phyloP scores from a whole-genome alignment of 1,140 invertebrate genomes.

The Zaprionus gabonicus region DNA sequence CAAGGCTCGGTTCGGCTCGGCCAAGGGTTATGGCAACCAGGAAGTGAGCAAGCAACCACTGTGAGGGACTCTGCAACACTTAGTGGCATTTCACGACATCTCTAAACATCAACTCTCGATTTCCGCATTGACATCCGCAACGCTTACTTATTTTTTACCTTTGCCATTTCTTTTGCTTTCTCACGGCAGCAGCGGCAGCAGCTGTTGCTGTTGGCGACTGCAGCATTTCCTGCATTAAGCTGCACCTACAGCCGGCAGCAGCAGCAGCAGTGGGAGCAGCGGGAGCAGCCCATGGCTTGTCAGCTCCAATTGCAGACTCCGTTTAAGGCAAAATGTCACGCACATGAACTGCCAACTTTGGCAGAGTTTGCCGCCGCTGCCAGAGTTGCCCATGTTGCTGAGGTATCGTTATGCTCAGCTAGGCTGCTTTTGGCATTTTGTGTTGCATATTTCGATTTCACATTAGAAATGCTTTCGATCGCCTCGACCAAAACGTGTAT shows the following conservation, averaged over 20 bases:
- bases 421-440: conserved; percentile 63
- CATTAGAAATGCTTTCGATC: conserved; percentile 81
- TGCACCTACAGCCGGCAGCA: conserved; percentile 47
- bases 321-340: conserved; percentile 66
- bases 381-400: neutral
- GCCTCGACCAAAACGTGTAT: conserved; percentile 63
- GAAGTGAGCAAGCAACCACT: neutral
- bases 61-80: conserved; percentile 35
- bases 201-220: conserved; percentile 28
- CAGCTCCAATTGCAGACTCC: conserved; percentile 35
- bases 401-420: conserved; percentile 50
- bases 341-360: conserved; percentile 60
- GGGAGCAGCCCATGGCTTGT: conserved; percentile 6
- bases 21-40: conserved; percentile 39
- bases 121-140: conserved; percentile 76
- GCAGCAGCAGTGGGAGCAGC: neutral
- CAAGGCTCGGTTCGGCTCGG: conserved; percentile 21
- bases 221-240: conserved; percentile 54
- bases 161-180: conserved; percentile 76
- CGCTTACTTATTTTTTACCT: conserved; percentile 52
- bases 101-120: conserved; percentile 55
- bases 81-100: conserved; percentile 72
- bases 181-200: conserved; percentile 56
- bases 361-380: conserved; percentile 11
- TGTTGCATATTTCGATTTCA: conserved; percentile 77